A percentile compares a stretch with the other conserved stretches of the same genome.
phyloP scores from a whole-genome alignment of 2,888 invertebrate species.

The Epirrhoe tristata region DNA sequence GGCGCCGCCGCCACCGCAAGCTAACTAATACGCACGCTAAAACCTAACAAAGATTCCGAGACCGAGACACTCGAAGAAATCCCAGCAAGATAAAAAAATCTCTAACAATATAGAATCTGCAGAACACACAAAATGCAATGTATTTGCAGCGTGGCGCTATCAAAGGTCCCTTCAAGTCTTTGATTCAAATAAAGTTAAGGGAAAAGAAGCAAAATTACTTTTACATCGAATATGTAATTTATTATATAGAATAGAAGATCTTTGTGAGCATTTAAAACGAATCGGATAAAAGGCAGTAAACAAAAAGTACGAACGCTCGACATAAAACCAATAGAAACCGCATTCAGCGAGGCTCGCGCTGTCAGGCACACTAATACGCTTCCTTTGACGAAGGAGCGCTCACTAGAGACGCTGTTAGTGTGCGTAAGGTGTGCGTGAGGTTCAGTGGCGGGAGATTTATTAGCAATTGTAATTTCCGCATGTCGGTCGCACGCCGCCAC shows the following conservation, averaged over 20 bases:
- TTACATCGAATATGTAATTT: not conserved
- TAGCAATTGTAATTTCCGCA: constrained; percentile 42
- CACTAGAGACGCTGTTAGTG: not conserved
- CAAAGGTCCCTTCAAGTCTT: not conserved
- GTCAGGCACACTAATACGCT: constrained; percentile 1
- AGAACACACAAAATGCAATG: not conserved
- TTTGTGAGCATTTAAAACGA: not conserved
- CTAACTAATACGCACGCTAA: not conserved
- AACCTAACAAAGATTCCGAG: not conserved
- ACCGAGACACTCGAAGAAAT: not conserved
- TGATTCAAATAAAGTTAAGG: not conserved
- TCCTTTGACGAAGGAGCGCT: not conserved
- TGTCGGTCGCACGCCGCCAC: constrained; percentile 31
- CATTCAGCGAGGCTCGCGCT: not conserved
- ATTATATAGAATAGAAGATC: not conserved
- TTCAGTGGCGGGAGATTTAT: constrained; percentile 33
- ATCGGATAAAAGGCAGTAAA: not conserved
- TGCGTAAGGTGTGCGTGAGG: not conserved
- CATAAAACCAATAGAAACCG: not conserved
- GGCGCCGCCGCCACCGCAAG: not conserved
- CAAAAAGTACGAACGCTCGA: not conserved
- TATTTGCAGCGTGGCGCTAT: not conserved
- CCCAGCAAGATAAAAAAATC: not conserved
- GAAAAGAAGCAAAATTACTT: not conserved
- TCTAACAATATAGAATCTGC: not conserved